A percentile compares a stretch with the other conserved stretches of the same genome.
These are phyloP conservation scores for Drosophila meridionalis DNA, from an alignment of 2,888 invertebrate species.

Conservation along the genomic window DNA sequence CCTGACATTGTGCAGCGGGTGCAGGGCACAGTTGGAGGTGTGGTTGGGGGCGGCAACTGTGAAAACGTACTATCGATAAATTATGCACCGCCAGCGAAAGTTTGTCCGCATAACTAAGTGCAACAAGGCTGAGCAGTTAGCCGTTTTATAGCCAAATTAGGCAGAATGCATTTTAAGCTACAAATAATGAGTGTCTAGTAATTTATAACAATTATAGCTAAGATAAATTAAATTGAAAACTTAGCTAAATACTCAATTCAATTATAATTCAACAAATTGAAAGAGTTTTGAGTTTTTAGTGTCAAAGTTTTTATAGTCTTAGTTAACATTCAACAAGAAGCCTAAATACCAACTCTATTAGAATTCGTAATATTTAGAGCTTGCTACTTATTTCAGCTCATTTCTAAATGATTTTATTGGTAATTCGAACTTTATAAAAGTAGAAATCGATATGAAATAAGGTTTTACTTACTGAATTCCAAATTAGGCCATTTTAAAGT, in stretches of 20 bases:
- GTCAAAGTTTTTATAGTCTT: too few relatives aligned
- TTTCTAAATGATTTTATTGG: not conserved
- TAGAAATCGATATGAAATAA: not conserved
- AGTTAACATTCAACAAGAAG: not conserved
- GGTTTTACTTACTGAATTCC: not conserved
- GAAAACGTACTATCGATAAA: constrained; percentile 45
- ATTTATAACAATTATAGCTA: not conserved
- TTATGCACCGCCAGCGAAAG: constrained; percentile 45
- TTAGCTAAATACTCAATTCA: not conserved
- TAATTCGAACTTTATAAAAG: not conserved
- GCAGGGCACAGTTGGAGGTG: constrained; percentile 18
- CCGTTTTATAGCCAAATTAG: constrained; percentile 22
- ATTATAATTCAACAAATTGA: not conserved
- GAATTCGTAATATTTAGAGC: not conserved
- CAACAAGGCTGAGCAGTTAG: constrained; percentile 18
- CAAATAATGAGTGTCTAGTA: not conserved
- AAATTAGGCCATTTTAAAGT: too few relatives aligned
- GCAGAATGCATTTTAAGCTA: too few relatives aligned
- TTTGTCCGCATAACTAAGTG: constrained; percentile 5
- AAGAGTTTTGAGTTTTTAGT: not conserved
- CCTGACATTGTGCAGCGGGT: constrained; percentile 37
- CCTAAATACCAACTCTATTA: not conserved
- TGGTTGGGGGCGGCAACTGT: not conserved
- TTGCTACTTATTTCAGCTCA: not conserved
- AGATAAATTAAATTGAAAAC: too few relatives aligned